Conservation (phyloP, 2,113 vertebrate genomes). For the Chitala chitala region DNA sequence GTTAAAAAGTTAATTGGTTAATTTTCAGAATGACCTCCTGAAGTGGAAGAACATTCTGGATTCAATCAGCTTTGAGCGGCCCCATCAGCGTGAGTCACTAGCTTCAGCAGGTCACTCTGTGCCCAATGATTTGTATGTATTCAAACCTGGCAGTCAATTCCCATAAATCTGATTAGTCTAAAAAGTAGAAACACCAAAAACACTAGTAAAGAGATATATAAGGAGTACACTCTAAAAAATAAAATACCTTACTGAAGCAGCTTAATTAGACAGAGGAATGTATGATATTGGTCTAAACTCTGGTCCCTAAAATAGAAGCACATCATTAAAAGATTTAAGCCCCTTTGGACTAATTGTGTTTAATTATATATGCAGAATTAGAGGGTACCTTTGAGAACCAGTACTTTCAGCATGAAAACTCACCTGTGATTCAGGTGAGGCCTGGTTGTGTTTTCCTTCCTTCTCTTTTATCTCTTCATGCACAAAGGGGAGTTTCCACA, state of each 20-base stretch:
- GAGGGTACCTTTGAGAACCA: neutral
- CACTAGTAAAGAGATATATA: neutral
- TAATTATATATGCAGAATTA: too few species aligned
- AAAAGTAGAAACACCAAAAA: neutral
- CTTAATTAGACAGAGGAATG: too few species aligned
- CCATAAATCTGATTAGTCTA: neutral
- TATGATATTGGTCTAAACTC: too few species aligned
- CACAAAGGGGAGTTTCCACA: neutral
- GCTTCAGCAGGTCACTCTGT: too few species aligned
- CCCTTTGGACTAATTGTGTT: too few species aligned
- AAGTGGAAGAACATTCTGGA: too few species aligned
- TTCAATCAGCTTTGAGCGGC: neutral
- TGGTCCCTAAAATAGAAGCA: too few species aligned
- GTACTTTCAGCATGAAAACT: too few species aligned
- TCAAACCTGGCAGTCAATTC: neutral
- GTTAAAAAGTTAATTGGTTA: too few species aligned
- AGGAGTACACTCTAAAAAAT: neutral
- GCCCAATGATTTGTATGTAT: neutral
- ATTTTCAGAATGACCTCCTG: conserved; percentile 6
- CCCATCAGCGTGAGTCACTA: too few species aligned
- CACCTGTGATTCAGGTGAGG: too few species aligned
- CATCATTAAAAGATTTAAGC: too few species aligned
- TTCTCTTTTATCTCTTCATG: conserved; percentile 5
- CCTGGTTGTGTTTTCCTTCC: neutral
- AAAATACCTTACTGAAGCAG: neutral